Evolutionary conservation across 2,113 vertebrate species (phyloP).

Genomic region (Solenodon paradoxus): DNA sequence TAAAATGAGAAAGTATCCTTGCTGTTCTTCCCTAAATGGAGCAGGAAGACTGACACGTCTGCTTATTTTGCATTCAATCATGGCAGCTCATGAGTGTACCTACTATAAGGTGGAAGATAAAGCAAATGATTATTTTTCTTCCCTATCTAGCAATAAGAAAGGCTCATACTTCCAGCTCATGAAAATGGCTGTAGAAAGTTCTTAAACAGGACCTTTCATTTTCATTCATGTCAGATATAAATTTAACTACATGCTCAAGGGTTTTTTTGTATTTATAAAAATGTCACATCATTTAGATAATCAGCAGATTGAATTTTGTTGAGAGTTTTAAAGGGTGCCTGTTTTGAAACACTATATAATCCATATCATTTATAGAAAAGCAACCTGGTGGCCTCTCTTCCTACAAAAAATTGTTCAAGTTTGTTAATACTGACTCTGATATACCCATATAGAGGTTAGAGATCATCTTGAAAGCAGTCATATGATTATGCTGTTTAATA

Average conservation of each 20-base stretch:
- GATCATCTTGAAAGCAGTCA: neutral
- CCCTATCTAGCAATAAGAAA: conserved; percentile 57
- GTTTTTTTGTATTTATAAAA: conserved; percentile 73
- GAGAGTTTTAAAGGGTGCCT: conserved; percentile 45
- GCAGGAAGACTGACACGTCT: conserved; percentile 73
- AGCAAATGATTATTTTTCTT: conserved; percentile 67
- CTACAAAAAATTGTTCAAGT: neutral
- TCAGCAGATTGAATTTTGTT: conserved; percentile 55
- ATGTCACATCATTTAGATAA: conserved; percentile 57
- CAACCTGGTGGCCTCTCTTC: neutral
- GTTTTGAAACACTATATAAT: conserved; percentile 58
- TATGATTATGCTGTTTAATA: neutral
- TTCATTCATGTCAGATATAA: conserved; percentile 50
- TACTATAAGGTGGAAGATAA: conserved; percentile 73
- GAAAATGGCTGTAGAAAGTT: conserved; percentile 69
- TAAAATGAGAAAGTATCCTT: conserved; percentile 68
- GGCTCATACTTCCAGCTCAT: conserved; percentile 59
- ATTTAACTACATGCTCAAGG: conserved; percentile 58
- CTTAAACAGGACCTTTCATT: conserved; percentile 29
- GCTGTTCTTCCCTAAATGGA: conserved; percentile 62
- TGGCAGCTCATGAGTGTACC: conserved; percentile 66
- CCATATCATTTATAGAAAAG: conserved; percentile 45
- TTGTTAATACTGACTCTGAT: conserved; percentile 6
- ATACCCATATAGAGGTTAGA: neutral
- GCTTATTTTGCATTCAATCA: conserved; percentile 80